Evolutionary conservation across 2,797 vertebrate genomes (phyloP).

Genomic region (Ficedula albicollis): DNA sequence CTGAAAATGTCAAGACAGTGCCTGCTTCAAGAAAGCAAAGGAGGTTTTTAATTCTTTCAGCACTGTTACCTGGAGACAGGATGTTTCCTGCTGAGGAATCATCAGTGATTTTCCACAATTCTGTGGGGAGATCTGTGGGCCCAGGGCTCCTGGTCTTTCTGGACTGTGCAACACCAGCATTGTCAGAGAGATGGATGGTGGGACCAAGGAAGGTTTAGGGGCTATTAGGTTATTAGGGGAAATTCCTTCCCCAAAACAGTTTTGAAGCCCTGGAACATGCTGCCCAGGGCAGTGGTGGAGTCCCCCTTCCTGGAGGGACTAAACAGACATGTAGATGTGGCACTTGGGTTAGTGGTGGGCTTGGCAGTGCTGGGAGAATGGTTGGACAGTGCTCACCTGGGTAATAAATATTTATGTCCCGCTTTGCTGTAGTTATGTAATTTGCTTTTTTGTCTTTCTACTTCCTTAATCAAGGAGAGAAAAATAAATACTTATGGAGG

Average conservation of each 20-base stretch:
- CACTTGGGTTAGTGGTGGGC: not conserved
- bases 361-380: not conserved
- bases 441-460: not conserved
- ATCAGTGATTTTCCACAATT: not conserved
- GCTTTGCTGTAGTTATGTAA: not conserved
- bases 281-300: not conserved
- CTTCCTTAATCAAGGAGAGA: not conserved
- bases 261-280: not conserved
- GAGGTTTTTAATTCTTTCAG: not conserved
- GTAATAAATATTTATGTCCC: not conserved
- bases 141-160: not conserved
- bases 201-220: not conserved
- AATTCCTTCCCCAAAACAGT: not conserved
- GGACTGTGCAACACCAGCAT: not conserved
- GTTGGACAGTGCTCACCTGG: not conserved
- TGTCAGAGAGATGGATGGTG: not conserved
- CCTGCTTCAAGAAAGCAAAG: not conserved
- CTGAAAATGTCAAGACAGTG: not conserved
- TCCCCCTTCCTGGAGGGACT: not conserved
- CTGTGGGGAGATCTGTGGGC: not conserved
- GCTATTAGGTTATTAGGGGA: not conserved
- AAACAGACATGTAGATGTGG: not conserved
- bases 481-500: not conserved
- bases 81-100: not conserved
- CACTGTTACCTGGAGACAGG: not conserved